These are phyloP conservation scores for Oryzias celebensis DNA, from an alignment of 2,113 vertebrate species.

Conservation along the genomic window DNA sequence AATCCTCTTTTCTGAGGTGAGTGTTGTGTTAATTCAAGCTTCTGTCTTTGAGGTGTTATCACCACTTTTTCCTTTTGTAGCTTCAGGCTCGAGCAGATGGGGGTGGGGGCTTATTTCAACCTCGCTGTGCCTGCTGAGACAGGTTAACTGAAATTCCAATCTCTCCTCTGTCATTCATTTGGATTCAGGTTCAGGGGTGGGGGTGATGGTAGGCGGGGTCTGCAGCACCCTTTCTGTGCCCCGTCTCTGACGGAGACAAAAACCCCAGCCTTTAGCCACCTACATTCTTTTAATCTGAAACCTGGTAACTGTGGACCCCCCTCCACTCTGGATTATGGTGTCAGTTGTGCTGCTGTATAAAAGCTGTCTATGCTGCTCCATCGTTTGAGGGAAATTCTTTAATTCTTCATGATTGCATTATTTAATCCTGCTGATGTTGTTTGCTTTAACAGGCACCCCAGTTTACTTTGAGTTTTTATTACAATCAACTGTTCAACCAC, in stretches of 20 bases:
- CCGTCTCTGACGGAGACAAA: conserved; percentile 17
- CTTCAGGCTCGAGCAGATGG: neutral
- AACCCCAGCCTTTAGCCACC: conserved; percentile 34
- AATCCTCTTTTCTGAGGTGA: too few species aligned
- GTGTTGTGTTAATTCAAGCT: neutral
- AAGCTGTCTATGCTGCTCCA: neutral
- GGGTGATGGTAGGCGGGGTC: neutral
- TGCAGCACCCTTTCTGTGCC: conserved; percentile 11
- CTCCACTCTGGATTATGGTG: neutral
- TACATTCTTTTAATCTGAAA: conserved; percentile 48
- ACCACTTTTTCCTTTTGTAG: neutral
- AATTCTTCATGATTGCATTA: too few species aligned
- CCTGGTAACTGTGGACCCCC: conserved; percentile 38
- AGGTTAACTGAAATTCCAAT: conserved; percentile 70
- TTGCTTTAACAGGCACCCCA: too few species aligned
- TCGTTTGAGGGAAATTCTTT: too few species aligned
- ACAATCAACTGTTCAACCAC: too few species aligned
- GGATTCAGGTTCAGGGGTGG: conserved; percentile 17
- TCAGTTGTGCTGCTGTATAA: neutral
- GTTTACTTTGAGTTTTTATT: too few species aligned
- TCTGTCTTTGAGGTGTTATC: neutral
- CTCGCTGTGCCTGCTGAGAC: conserved; percentile 46
- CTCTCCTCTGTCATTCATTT: conserved; percentile 37
- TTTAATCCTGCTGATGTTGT: too few species aligned
- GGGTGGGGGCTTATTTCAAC: conserved; percentile 28